These are phyloP conservation scores for Ursus arctos DNA, from an alignment of 2,113 vertebrate species.

Conservation along the genomic window DNA sequence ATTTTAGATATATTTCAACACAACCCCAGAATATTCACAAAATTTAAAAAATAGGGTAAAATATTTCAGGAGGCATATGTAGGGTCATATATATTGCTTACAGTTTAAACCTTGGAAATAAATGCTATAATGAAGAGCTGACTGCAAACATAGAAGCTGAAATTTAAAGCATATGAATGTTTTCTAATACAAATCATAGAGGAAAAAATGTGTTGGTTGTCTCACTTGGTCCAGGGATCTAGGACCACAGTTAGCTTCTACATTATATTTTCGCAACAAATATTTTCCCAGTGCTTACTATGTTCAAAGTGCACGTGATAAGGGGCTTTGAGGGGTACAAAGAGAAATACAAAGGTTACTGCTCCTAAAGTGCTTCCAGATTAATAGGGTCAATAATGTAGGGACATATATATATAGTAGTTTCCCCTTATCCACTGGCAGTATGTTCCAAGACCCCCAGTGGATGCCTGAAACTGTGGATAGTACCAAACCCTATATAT, in stretches of 20 bases:
- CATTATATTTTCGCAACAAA: not conserved
- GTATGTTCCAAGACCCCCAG: not conserved
- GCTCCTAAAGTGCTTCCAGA: not conserved
- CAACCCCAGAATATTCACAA: slow-evolving; percentile 48
- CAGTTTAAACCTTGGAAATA: slow-evolving; percentile 1
- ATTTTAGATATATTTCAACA: slow-evolving; percentile 26
- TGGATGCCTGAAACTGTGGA: not conserved
- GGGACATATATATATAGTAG: not conserved
- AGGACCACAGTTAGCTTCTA: not conserved
- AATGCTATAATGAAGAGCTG: not conserved
- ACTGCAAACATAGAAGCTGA: not conserved
- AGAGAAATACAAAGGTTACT: not conserved
- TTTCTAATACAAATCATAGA: slow-evolving; percentile 26
- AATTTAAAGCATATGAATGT: not conserved
- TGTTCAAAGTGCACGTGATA: not conserved
- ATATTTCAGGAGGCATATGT: not conserved
- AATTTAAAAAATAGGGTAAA: slow-evolving; percentile 10
- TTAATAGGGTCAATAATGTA: not conserved
- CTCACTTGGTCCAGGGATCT: not conserved
- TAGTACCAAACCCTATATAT: not conserved
- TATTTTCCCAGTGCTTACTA: slow-evolving; percentile 29
- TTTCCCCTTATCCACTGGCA: not conserved
- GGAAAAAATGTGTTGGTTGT: not conserved
- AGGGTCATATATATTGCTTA: not conserved
- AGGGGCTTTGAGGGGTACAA: not conserved